Percentiles rank a stretch among this genome's conserved stretches.
Evolutionary conservation across 2,888 invertebrate species (phyloP).

Genomic region (Cremastinae sp.): DNA sequence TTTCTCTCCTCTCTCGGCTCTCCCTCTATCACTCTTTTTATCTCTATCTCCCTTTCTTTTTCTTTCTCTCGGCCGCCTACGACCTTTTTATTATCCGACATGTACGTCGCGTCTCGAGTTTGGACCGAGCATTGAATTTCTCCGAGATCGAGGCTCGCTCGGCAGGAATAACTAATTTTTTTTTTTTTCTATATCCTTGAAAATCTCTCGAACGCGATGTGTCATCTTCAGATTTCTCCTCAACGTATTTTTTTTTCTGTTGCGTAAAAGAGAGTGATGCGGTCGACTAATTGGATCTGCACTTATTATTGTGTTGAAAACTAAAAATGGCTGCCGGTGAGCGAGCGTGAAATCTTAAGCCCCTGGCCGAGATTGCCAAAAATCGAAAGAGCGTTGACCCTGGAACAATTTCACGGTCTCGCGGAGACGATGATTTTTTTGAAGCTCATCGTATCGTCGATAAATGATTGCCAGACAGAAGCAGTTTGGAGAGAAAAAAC

Average conservation of each 20-base stretch:
- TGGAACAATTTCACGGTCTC: constrained; percentile 39
- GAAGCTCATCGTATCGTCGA: constrained; percentile 12
- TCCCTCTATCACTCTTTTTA: constrained; percentile 26
- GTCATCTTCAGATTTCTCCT: too few relatives aligned
- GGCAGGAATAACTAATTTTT: not conserved
- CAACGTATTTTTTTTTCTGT: too few relatives aligned
- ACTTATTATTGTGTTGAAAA: too few relatives aligned
- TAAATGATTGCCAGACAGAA: constrained; percentile 37
- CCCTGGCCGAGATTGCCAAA: not conserved
- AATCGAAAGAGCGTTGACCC: constrained; percentile 17
- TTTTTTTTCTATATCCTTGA: too few relatives aligned
- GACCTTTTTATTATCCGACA: too few relatives aligned
- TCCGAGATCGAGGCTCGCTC: not conserved
- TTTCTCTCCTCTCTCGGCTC: constrained; percentile 10
- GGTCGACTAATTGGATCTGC: too few relatives aligned
- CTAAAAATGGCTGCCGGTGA: too few relatives aligned
- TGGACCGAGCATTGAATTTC: not conserved
- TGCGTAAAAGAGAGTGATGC: too few relatives aligned
- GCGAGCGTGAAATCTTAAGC: not conserved
- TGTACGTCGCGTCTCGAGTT: too few relatives aligned
- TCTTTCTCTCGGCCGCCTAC: not conserved
- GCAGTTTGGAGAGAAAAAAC: constrained; percentile 29
- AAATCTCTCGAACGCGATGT: too few relatives aligned
- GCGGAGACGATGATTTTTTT: constrained; percentile 25
- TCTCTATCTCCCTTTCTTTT: constrained; percentile 12